phyloP scores from a whole-genome alignment of 2,888 invertebrate genomes.

The Cenopis cana region DNA sequence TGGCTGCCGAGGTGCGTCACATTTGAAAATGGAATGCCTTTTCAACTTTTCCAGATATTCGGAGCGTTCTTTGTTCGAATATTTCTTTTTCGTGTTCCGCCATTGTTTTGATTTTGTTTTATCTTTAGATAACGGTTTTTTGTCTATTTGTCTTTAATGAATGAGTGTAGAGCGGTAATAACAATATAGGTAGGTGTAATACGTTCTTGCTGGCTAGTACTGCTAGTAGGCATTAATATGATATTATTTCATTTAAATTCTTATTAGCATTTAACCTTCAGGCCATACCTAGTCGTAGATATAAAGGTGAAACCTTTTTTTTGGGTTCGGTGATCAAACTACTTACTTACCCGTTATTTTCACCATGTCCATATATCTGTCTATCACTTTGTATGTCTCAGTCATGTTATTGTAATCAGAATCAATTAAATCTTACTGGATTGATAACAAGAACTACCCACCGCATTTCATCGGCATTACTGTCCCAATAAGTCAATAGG shows the following conservation, averaged over 20 bases:
- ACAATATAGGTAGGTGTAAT: too few relatives aligned
- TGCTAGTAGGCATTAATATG: too few relatives aligned
- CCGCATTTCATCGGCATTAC: neutral
- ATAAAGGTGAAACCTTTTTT: too few relatives aligned
- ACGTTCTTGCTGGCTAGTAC: too few relatives aligned
- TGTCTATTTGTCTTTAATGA: slow-evolving; percentile 22
- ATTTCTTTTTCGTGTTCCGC: slow-evolving; percentile 41
- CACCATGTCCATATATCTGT: too few relatives aligned
- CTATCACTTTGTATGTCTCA: too few relatives aligned
- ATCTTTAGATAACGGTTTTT: slow-evolving; percentile 29
- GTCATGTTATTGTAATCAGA: too few relatives aligned
- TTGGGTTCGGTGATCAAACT: too few relatives aligned
- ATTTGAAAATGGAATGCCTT: slow-evolving; percentile 76
- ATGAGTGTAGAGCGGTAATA: slow-evolving; percentile 4
- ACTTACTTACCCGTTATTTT: too few relatives aligned
- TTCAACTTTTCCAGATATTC: slow-evolving; percentile 70
- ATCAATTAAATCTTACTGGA: neutral
- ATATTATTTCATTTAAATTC: neutral
- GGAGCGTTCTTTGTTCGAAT: slow-evolving; percentile 53
- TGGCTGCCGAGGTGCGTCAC: slow-evolving; percentile 54
- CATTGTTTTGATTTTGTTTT: slow-evolving; percentile 38
- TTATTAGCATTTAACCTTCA: slow-evolving; percentile 10
- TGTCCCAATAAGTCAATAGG: neutral
- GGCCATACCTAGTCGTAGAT: too few relatives aligned
- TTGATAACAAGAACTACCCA: neutral